These are phyloP conservation scores for Pantherophis guttatus DNA, from an alignment of 2,113 vertebrate genomes.

Conservation along the genomic window DNA sequence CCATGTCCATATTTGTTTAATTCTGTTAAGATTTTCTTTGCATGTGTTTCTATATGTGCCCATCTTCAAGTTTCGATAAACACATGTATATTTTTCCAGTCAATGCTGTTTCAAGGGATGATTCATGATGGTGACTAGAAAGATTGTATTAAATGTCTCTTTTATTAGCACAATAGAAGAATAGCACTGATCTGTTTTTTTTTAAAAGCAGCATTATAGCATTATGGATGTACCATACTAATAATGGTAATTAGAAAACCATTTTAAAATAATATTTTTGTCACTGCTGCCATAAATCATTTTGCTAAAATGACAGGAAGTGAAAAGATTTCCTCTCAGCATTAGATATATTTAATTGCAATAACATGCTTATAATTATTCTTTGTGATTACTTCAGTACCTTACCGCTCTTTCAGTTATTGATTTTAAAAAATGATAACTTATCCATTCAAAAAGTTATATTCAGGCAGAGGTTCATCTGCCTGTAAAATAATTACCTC, in stretches of 20 bases:
- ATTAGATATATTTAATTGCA: not conserved
- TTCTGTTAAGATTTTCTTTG: not conserved
- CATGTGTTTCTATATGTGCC: not conserved
- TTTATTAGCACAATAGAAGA: not conserved
- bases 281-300: not conserved
- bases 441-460: not conserved
- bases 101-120: not conserved
- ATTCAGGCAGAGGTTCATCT: not conserved
- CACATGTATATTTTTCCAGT: not conserved
- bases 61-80: not conserved
- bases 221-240: not conserved
- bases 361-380: not conserved
- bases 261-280: not conserved
- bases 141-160: not conserved
- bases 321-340: not conserved
- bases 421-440: not conserved
- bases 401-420: not conserved
- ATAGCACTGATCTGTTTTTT: not conserved
- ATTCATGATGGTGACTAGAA: not conserved
- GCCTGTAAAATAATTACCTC: not conserved
- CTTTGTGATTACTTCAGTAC: not conserved
- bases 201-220: not conserved
- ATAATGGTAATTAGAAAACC: not conserved
- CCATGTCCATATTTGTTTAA: not conserved
- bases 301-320: not conserved